Evolutionary conservation across 2,113 vertebrate genomes (phyloP).

Genomic region (Laticauda colubrina): DNA sequence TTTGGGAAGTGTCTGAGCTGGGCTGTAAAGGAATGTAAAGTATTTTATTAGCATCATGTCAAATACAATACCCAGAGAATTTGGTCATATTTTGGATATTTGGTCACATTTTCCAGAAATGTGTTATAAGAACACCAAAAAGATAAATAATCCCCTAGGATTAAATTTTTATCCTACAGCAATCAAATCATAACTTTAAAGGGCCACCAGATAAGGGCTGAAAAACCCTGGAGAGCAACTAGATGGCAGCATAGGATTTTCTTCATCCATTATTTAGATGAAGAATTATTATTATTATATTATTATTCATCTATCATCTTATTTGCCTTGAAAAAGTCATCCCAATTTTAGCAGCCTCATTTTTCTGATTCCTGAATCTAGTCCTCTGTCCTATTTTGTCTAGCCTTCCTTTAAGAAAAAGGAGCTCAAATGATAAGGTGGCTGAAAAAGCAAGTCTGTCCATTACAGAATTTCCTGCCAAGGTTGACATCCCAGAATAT

Average conservation of each 20-base stretch:
- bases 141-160: not conserved
- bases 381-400: not conserved
- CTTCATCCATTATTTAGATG: not conserved
- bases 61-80: not conserved
- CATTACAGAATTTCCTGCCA: not conserved
- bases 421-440: not conserved
- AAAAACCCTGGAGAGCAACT: not conserved
- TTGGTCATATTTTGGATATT: not conserved
- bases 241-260: not conserved
- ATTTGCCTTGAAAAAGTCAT: not conserved
- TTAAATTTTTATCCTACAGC: not conserved
- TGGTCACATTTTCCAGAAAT: not conserved
- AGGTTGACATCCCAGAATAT: not conserved
- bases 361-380: not conserved
- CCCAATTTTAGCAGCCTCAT: not conserved
- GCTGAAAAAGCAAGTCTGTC: not conserved
- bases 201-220: not conserved
- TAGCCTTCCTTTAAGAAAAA: not conserved
- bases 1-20: not conserved
- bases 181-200: not conserved
- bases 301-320: no score
- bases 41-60: not conserved
- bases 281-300: no score
- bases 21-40: not conserved
- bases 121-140: not conserved